phyloP scores from a whole-genome alignment of 2,888 invertebrate species.

The Acronicta psi region DNA sequence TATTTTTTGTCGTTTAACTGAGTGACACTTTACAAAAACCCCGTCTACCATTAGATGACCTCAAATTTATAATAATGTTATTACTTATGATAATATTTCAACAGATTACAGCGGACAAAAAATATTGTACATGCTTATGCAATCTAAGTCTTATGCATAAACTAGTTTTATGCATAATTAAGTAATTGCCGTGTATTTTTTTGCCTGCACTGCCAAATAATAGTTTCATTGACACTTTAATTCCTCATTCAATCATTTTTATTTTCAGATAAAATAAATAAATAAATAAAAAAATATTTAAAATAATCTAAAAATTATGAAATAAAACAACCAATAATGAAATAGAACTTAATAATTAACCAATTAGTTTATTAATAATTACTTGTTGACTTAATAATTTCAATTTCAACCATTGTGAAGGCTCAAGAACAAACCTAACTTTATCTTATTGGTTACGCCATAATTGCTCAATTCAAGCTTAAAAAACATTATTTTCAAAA shows the following conservation, averaged over 20 bases:
- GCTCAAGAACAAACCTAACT: too few relatives aligned
- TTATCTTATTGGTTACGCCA: too few relatives aligned
- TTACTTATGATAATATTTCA: conserved; percentile 40
- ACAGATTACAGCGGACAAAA: conserved; percentile 45
- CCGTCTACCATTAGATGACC: conserved; percentile 21
- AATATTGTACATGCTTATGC: conserved; percentile 41
- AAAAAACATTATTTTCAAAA: too few relatives aligned
- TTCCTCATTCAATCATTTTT: conserved; percentile 21
- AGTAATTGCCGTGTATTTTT: conserved; percentile 23
- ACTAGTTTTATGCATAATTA: conserved; percentile 30
- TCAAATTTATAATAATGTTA: conserved; percentile 45
- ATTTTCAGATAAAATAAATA: not conserved
- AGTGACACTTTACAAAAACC: conserved; percentile 52
- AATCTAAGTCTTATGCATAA: conserved; percentile 24
- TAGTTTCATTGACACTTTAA: conserved; percentile 30
- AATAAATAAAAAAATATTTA: too few relatives aligned
- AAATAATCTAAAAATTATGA: too few relatives aligned
- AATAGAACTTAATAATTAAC: too few relatives aligned
- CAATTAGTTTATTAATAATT: too few relatives aligned
- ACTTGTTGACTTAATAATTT: too few relatives aligned
- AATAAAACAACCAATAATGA: too few relatives aligned
- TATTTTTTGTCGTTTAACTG: conserved; percentile 37
- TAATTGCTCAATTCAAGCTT: too few relatives aligned
- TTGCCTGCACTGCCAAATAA: conserved; percentile 14
- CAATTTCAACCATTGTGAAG: too few relatives aligned